Evolutionary conservation across 2,797 vertebrate species (phyloP).

Genomic region (Chiloscyllium punctatum): DNA sequence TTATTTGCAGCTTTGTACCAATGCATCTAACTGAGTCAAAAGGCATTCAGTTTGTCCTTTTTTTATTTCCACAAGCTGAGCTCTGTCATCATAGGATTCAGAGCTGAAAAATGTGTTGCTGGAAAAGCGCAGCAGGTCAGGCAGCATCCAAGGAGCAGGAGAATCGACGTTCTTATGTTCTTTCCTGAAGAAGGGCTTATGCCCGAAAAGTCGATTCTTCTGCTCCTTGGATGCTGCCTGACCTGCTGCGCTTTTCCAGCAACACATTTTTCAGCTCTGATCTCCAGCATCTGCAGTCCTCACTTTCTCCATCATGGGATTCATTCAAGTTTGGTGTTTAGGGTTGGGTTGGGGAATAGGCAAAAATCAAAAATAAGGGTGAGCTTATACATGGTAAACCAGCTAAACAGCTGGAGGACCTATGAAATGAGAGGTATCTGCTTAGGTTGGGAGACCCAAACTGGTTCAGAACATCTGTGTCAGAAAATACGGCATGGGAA

Average conservation of each 20-base stretch:
- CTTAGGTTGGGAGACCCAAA: neutral
- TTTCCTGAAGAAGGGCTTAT: too few species aligned
- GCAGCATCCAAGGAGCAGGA: too few species aligned
- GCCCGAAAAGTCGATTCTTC: too few species aligned
- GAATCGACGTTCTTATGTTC: too few species aligned
- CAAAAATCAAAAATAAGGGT: neutral
- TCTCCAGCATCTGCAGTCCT: too few species aligned
- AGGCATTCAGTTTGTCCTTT: neutral
- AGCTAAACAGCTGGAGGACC: too few species aligned
- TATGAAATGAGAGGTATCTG: neutral
- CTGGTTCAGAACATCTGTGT: neutral
- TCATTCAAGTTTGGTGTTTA: neutral
- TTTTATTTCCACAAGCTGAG: neutral
- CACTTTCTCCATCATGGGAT: neutral
- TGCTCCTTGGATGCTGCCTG: too few species aligned
- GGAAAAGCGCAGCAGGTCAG: too few species aligned
- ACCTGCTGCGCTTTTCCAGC: too few species aligned
- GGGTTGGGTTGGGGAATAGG: neutral
- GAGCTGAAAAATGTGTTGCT: too few species aligned
- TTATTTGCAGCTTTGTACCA: neutral
- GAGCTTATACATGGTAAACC: neutral
- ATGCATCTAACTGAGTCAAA: neutral
- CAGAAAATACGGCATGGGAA: neutral
- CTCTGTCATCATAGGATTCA: neutral
- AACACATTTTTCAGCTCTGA: too few species aligned